phyloP scores from a whole-genome alignment of 2,797 vertebrate genomes.

The Gambusia yucatana region DNA sequence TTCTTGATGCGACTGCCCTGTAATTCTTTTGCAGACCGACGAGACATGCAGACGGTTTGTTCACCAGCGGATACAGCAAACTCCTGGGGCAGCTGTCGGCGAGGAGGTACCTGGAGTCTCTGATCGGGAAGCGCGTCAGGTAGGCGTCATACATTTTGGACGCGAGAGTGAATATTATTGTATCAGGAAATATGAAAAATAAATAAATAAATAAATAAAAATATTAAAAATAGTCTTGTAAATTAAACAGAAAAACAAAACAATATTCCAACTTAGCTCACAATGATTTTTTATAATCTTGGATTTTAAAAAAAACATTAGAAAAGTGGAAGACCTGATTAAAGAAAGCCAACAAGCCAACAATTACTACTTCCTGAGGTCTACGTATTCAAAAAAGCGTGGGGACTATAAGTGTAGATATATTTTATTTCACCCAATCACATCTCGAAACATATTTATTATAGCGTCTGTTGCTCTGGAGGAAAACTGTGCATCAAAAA shows the following conservation, averaged over 20 bases:
- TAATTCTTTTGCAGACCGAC: constrained; percentile 80
- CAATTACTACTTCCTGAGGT: background rate
- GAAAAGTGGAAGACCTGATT: background rate
- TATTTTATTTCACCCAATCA: background rate
- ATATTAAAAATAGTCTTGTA: background rate
- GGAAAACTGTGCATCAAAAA: background rate
- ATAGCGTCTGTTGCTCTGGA: background rate
- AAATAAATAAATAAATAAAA: background rate
- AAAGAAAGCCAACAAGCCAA: background rate
- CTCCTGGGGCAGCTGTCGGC: constrained; percentile 93
- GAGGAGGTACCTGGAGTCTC: constrained; percentile 92
- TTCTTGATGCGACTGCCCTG: background rate
- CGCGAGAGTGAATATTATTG: background rate
- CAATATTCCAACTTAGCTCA: background rate
- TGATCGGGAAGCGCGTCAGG: constrained; percentile 94
- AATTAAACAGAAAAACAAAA: background rate
- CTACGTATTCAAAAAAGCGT: background rate
- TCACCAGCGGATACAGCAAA: constrained; percentile 94
- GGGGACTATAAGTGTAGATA: background rate
- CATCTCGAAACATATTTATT: background rate
- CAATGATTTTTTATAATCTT: background rate
- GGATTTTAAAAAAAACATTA: background rate
- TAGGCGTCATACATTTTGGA: constrained; percentile 52
- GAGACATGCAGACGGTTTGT: constrained; percentile 93
- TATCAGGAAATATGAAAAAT: background rate